A percentile compares a stretch with the other conserved stretches of the same genome.
These are phyloP conservation scores for Paramisgurnus dabryanus DNA, from an alignment of 2,113 vertebrate genomes.

Conservation along the genomic window DNA sequence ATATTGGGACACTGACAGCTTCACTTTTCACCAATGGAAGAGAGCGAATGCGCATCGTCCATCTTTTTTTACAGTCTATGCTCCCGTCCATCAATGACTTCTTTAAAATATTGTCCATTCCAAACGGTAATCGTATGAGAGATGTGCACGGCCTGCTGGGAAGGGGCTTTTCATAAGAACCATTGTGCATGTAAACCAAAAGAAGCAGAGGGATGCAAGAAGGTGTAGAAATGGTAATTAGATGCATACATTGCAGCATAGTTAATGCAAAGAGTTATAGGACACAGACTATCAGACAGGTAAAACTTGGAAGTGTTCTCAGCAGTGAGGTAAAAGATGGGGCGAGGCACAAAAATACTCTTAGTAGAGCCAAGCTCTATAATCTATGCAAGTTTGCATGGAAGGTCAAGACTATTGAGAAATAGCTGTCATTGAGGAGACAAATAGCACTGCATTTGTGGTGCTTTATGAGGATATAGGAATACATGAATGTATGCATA, in stretches of 20 bases:
- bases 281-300: slow-evolving; percentile 49
- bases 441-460: neutral
- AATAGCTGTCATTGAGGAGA: slow-evolving; percentile 28
- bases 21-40: no score
- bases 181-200: slow-evolving; percentile 35
- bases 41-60: no score
- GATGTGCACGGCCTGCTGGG: slow-evolving; percentile 27
- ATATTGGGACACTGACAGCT: no score
- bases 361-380: neutral
- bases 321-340: slow-evolving; percentile 25
- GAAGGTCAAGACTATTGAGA: slow-evolving; percentile 53
- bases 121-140: slow-evolving; percentile 29
- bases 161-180: slow-evolving; percentile 34
- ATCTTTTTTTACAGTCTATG: no score
- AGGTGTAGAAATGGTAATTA: slow-evolving; percentile 38
- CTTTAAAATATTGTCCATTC: slow-evolving; percentile 31
- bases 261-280: slow-evolving; percentile 43
- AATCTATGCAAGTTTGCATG: slow-evolving; percentile 40
- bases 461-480: no score
- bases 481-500: neutral
- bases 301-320: slow-evolving; percentile 48
- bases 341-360: slow-evolving; percentile 24
- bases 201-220: slow-evolving; percentile 23
- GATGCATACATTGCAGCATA: slow-evolving; percentile 34
- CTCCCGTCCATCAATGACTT: slow-evolving; percentile 31